These are phyloP conservation scores for Ailurus styani DNA, from an alignment of 2,113 vertebrate genomes.

Conservation along the genomic window DNA sequence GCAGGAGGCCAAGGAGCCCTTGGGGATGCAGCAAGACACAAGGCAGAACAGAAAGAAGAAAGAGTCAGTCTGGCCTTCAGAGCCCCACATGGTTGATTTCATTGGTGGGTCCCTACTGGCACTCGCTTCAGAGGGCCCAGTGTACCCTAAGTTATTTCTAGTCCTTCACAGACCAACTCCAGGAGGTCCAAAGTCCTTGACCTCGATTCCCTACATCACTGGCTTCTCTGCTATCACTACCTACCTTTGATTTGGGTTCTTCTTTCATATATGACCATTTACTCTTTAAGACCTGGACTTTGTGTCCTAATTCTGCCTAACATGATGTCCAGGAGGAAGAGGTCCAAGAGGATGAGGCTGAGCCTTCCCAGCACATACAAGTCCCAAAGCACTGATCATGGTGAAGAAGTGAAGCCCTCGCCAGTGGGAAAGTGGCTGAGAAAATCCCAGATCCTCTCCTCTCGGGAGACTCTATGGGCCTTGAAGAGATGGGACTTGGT, in stretches of 20 bases:
- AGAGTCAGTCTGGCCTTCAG: not conserved
- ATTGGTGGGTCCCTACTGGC: too few species aligned
- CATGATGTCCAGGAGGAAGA: not conserved
- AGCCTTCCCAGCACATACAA: not conserved
- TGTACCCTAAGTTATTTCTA: not conserved
- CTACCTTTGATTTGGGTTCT: not conserved
- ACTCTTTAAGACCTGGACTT: not conserved
- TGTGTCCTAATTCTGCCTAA: not conserved
- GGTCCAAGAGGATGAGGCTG: not conserved
- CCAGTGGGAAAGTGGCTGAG: not conserved
- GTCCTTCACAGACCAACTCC: not conserved
- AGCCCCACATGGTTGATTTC: not conserved
- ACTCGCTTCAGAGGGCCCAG: not conserved
- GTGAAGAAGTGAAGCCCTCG: not conserved
- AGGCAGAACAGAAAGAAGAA: not conserved
- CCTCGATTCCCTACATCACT: not conserved
- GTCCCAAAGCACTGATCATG: not conserved
- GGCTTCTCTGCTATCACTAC: not conserved
- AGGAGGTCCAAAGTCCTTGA: not conserved
- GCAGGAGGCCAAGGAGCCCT: not conserved
- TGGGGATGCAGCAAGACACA: not conserved
- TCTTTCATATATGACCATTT: not conserved
- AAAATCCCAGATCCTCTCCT: not conserved
- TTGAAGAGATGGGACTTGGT: not conserved
- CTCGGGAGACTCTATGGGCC: not conserved